These are phyloP conservation scores for Lerema accius DNA, from an alignment of 1,140 invertebrate species.

Conservation along the genomic window DNA sequence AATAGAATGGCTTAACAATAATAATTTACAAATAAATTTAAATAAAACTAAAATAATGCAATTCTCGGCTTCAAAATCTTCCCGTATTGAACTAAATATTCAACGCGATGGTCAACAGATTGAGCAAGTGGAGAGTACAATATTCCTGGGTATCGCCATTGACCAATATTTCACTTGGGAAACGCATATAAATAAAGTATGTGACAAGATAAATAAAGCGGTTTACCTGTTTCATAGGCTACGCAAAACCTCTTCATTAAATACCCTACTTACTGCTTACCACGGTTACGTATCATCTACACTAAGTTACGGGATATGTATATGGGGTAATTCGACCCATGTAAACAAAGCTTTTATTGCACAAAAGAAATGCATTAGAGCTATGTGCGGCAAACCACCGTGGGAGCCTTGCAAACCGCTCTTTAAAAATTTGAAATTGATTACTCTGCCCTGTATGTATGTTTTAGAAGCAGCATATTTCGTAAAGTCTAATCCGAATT, in stretches of 20 bases:
- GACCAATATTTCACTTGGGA: constrained; percentile 4
- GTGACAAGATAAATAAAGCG: constrained; percentile 4
- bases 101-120: background rate
- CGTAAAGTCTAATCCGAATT: background rate
- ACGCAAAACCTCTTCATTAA: background rate
- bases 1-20: constrained; percentile 7
- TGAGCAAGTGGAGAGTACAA: constrained; percentile 1
- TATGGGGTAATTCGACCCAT: constrained; percentile 2
- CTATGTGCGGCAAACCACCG: constrained; percentile 1
- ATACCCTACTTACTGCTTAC: background rate
- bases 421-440: background rate
- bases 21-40: constrained; percentile 5
- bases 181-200: background rate
- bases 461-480: too few relatives aligned
- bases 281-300: background rate
- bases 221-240: constrained; percentile 5
- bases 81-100: constrained; percentile 4
- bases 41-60: constrained; percentile 1
- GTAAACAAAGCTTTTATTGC: constrained; percentile 1
- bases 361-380: constrained; percentile 1
- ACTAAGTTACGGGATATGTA: background rate
- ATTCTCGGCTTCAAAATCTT: background rate
- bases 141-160: constrained; percentile 4
- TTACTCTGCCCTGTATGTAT: background rate
- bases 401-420: constrained; percentile 3